Evolutionary conservation across 2,888 invertebrate species (phyloP), one percentile per base, ranked within the genome.

Genomic region (Lycophotia porphyrea): DNA sequence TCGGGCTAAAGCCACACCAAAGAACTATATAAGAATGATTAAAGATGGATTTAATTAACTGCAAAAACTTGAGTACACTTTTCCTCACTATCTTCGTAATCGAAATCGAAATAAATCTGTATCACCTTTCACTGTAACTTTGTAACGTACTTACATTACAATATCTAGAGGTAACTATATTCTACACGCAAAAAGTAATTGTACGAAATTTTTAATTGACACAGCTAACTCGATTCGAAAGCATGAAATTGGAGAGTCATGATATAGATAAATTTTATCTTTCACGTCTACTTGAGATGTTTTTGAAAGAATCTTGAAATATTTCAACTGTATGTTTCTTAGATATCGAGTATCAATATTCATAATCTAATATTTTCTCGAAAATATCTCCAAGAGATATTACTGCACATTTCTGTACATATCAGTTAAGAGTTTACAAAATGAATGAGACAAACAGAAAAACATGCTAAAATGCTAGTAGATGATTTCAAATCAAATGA

Each of bases 151-250:
- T 58, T 78, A 82, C 82, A 76, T 82, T 84, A 84, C 84, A 87
- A 79, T 84, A 80, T 69, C 76, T 82, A 85, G 81, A 80, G 84
- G 82, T 76, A 83, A 80, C 76, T 73, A 82, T 81, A 78, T 85
- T 84, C 80, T 82, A 90, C 93, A 93, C 91, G 93, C 93, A 90
- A 93, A 88, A 91, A 91, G 91, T 92, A 92, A 93, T 89, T 89
- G 91, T 85, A 87, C 83, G 71, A 88, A 89, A 84, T 82, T 87
- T 83, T 88, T 91, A 91, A 92, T 92, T 90, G 90, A 86, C 84
- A 90, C 79, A 84, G 81, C 87, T 90, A 90, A 90, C 87, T 87
- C 80, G 82, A 88, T 91, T 91, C 75, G 90, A 92, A 91, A 92
- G 90, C 91, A 92, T 92, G 87, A 92, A 91, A 91, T 92, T 89